phyloP scores from a whole-genome alignment of 2,113 vertebrate species.

The Python bivittatus region DNA sequence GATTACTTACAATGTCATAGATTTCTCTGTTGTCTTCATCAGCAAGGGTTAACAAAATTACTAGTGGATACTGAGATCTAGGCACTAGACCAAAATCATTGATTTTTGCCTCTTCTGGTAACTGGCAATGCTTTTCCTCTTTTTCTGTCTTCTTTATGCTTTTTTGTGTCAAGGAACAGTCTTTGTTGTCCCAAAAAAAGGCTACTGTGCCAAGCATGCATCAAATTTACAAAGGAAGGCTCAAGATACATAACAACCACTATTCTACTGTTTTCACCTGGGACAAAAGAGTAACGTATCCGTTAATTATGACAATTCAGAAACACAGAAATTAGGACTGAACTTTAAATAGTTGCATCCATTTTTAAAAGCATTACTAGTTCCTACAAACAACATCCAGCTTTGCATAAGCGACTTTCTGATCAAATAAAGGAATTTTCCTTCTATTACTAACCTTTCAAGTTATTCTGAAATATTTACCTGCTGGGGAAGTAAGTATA shows the following conservation, averaged over 20 bases:
- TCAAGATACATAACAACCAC: not conserved
- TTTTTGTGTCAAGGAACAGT: slow-evolving; percentile 74
- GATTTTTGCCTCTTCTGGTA: slow-evolving; percentile 79
- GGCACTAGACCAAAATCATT: slow-evolving; percentile 87
- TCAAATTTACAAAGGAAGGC: not conserved
- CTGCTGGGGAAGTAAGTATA: not conserved
- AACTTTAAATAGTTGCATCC: not conserved
- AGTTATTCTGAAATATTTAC: not conserved
- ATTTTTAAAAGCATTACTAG: not conserved
- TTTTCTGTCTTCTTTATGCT: slow-evolving; percentile 80
- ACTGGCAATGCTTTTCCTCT: slow-evolving; percentile 75
- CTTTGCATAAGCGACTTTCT: not conserved
- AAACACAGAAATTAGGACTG: not conserved
- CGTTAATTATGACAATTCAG: not conserved
- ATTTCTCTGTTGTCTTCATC: slow-evolving; percentile 77
- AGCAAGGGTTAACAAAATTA: slow-evolving; percentile 84
- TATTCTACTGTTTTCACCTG: not conserved
- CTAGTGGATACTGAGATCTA: slow-evolving; percentile 85
- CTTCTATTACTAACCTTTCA: not conserved
- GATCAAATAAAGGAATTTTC: not conserved
- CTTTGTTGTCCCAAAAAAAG: slow-evolving; percentile 12
- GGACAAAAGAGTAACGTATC: slow-evolving; percentile 15
- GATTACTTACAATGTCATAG: slow-evolving; percentile 88
- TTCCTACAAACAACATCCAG: not conserved
- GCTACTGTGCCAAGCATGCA: not conserved